A percentile compares a stretch with the other conserved stretches of the same genome.
Conservation (phyloP, 2,888 invertebrate species). For the Phengaris alcon region DNA sequence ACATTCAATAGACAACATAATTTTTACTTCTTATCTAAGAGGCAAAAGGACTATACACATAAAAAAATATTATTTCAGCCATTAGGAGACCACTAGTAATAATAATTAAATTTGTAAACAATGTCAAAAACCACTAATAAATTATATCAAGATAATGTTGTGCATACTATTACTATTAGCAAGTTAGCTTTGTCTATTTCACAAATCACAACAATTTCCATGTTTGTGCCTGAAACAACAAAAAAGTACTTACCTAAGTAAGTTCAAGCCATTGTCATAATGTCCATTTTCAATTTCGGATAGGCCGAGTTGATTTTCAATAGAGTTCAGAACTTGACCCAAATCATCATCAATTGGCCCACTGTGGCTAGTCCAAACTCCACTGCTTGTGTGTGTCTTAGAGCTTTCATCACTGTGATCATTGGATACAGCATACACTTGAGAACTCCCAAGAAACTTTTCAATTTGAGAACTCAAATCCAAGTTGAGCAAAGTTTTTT, state of each 20-base stretch:
- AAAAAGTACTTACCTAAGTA: constrained; percentile 63
- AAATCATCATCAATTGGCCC: constrained; percentile 64
- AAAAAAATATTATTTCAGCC: too few relatives aligned
- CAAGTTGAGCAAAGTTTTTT: constrained; percentile 36
- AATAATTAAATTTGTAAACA: too few relatives aligned
- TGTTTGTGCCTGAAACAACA: too few relatives aligned
- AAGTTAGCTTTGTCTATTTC: too few relatives aligned
- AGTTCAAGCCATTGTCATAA: constrained; percentile 74
- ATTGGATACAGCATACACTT: constrained; percentile 65
- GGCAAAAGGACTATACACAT: too few relatives aligned
- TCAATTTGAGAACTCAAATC: constrained; percentile 51
- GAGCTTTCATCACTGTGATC: constrained; percentile 47
- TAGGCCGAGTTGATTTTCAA: constrained; percentile 80
- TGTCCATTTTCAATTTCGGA: constrained; percentile 79
- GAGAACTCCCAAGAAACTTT: constrained; percentile 50
- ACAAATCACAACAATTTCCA: too few relatives aligned
- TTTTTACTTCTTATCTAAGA: too few relatives aligned
- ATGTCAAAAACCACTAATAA: too few relatives aligned
- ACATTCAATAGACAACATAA: too few relatives aligned
- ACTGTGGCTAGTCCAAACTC: constrained; percentile 42
- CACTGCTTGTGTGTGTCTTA: constrained; percentile 39
- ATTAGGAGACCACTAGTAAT: too few relatives aligned
- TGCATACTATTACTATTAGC: too few relatives aligned
- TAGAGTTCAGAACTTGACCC: constrained; percentile 77
- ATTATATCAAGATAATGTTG: too few relatives aligned